Evolutionary conservation across 2,113 vertebrate genomes (phyloP), one percentile per base, ranked within the genome.

Genomic region (Semnornis frantzii): DNA sequence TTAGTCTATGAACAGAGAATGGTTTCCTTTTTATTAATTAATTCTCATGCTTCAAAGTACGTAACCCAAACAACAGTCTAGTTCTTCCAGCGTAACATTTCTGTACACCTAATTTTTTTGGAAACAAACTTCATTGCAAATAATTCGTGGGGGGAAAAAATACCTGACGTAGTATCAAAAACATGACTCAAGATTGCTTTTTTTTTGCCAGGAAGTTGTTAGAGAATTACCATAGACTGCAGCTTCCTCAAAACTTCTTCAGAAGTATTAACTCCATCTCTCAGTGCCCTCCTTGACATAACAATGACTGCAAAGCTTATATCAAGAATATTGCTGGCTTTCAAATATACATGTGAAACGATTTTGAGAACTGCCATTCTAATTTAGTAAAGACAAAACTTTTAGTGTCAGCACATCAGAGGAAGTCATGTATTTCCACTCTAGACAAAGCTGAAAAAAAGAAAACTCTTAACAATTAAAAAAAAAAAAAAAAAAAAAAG

Each of bases 1-100:
- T 97, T 96, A 91, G 81, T 91, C 88, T 86, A 68, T 85, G 89
- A 96, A 80, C 27, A 91, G 75, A 89, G 73, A 90, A 87, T n/a
- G 12, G 54, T 90, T 93, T 89, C 37, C 69, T 87, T 91, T 88
- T 95, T 86, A 84, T 92, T 94, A 95, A 90, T 94, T 75, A 84
- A 89, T 87, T 89, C 37, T 76, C 44, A 48, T 74, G 31, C 87
- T 90, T 93, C 71, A 91, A 86, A 89, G 63, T 82, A 71, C 60
- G 52, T 78, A 92, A 64, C 24, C 34, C 60, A 86, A 90, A 82
- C 62, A 87, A 69, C 73, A 68, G 34, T 63, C 93, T 82, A 42
- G 27, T 84, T 91, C 75, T 66, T 79, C 14, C 23, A 37, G 16
- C 12, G 12, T n/a, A 33, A 55, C 50, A 74, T 66, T 91, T 76